phyloP scores from a whole-genome alignment of 2,113 vertebrate species.

The Talpa occidentalis region DNA sequence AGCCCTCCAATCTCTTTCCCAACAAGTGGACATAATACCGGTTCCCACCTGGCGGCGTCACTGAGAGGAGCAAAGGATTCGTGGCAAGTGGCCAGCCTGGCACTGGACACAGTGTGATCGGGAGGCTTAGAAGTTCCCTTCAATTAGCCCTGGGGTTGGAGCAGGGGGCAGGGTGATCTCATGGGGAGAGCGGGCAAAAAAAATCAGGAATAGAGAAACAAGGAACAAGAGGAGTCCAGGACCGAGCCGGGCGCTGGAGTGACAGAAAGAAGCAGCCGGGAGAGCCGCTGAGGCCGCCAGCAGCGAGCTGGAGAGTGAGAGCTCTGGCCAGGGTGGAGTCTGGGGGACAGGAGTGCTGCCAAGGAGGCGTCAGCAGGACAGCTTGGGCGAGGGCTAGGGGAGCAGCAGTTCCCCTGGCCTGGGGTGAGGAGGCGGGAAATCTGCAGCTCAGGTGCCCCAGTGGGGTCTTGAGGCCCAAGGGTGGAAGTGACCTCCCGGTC shows the following conservation, averaged over 20 bases:
- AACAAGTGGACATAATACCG: neutral
- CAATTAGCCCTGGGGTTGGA: neutral
- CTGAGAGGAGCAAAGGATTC: neutral
- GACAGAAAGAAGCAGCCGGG: neutral
- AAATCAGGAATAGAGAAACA: neutral
- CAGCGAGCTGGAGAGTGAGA: neutral
- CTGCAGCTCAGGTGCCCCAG: neutral
- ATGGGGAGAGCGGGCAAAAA: neutral
- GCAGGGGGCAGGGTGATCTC: neutral
- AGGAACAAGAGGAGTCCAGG: neutral
- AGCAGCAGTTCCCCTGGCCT: neutral
- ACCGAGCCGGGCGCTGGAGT: neutral
- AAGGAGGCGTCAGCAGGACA: neutral
- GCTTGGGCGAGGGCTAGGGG: neutral
- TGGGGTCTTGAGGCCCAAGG: neutral
- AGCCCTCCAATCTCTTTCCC: neutral
- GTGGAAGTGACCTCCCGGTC: neutral
- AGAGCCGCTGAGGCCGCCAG: neutral
- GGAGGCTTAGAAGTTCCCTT: neutral
- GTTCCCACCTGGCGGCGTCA: neutral
- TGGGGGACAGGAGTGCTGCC: neutral
- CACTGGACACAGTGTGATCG: neutral
- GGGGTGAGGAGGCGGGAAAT: neutral
- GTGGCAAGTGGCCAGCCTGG: neutral
- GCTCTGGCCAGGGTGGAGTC: constrained; percentile 7